Conservation (phyloP, 1,140 invertebrate genomes). For the Macrotrachela quadricornifera region DNA sequence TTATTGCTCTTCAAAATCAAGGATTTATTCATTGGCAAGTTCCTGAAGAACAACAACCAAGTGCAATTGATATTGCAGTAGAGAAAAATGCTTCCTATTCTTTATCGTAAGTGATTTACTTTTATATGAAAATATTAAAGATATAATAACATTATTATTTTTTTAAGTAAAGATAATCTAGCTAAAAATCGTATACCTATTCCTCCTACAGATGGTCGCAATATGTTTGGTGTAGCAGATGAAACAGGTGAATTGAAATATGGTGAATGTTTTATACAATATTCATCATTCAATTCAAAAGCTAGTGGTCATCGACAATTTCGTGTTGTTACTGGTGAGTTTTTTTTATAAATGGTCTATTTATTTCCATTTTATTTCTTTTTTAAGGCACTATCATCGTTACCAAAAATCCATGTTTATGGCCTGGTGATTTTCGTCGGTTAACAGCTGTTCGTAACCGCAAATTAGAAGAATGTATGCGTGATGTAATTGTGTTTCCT, state of each 20-base stretch:
- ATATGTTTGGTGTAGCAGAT: not conserved
- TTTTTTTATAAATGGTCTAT: not conserved
- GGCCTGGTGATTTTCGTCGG: constrained; percentile 22
- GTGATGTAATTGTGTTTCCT: constrained; percentile 32
- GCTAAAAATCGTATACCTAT: no score
- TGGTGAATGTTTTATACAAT: constrained; percentile 3
- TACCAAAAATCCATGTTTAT: constrained; percentile 2
- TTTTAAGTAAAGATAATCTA: no score
- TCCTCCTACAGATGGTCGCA: not conserved
- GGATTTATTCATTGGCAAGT: no score
- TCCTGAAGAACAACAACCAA: no score
- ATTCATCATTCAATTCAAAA: not conserved
- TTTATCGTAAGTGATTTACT: no score
- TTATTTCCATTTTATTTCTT: not conserved
- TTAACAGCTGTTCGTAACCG: constrained; percentile 22
- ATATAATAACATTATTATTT: no score
- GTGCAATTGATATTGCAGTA: no score
- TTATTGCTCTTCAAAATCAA: no score
- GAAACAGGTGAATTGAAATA: not conserved
- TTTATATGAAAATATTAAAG: no score
- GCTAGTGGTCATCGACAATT: not conserved
- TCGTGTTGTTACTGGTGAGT: not conserved
- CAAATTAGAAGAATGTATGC: constrained; percentile 17
- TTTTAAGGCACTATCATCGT: not conserved
- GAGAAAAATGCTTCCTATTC: no score